phyloP scores from a whole-genome alignment of 2,113 vertebrate genomes.

The Manacus vitellinus region DNA sequence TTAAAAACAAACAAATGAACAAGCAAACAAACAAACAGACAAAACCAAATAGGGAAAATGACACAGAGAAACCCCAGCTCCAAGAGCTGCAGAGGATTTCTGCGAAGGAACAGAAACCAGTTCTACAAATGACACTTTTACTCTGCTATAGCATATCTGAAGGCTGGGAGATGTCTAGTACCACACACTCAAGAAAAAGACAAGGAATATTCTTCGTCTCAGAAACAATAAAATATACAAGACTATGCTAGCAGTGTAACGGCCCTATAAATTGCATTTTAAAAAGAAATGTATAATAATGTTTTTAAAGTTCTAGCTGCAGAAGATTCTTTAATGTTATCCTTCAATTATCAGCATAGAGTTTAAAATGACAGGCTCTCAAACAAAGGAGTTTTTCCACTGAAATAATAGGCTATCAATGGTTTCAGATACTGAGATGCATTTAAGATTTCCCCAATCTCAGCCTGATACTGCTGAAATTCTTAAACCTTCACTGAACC shows the following conservation, averaged over 20 bases:
- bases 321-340: not conserved
- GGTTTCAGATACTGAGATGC: not conserved
- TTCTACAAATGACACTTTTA: not conserved
- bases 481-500: not conserved
- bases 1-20: not conserved
- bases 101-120: not conserved
- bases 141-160: not conserved
- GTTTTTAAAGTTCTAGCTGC: not conserved
- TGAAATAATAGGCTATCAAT: not conserved
- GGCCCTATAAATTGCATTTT: not conserved
- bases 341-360: not conserved
- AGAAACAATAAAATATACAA: not conserved
- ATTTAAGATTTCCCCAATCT: not conserved
- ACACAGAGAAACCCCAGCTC: not conserved
- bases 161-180: not conserved
- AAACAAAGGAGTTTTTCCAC: not conserved
- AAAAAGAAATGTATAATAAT: not conserved
- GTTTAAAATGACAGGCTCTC: not conserved
- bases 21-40: conserved; percentile 18
- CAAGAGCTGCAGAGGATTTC: not conserved
- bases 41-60: not conserved
- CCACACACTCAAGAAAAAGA: not conserved
- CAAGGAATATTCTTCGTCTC: not conserved
- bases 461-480: rapidly evolving
- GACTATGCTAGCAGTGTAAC: not conserved